Percentiles rank a stretch among this genome's conserved stretches.
These are phyloP conservation scores for Coelopa pilipes DNA, from an alignment of 2,888 invertebrate species.

Conservation along the genomic window DNA sequence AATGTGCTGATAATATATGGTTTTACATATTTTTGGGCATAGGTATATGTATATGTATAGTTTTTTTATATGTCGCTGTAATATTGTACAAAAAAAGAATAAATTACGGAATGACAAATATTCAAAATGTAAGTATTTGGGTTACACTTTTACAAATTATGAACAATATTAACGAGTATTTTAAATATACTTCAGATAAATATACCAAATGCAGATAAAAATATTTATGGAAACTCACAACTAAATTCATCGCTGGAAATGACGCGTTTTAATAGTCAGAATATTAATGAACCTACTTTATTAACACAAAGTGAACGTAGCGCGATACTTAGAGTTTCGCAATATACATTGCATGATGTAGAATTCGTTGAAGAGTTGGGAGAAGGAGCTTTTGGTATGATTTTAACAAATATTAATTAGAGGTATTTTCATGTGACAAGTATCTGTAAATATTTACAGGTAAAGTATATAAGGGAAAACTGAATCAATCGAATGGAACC, in stretches of 20 bases:
- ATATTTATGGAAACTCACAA: slow-evolving; percentile 83
- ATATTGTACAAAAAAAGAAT: slow-evolving; percentile 63
- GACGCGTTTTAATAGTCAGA: slow-evolving; percentile 74
- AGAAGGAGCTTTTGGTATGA: slow-evolving; percentile 90
- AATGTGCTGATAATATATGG: slow-evolving; percentile 88
- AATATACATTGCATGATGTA: slow-evolving; percentile 86
- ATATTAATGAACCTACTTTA: slow-evolving; percentile 66
- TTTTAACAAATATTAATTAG: not conserved
- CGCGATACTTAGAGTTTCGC: slow-evolving; percentile 75
- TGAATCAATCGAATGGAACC: slow-evolving; percentile 75
- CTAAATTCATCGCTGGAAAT: slow-evolving; percentile 84
- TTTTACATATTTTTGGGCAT: slow-evolving; percentile 80
- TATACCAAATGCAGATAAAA: slow-evolving; percentile 79
- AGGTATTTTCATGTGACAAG: not conserved
- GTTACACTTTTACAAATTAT: not conserved
- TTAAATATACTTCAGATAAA: slow-evolving; percentile 68
- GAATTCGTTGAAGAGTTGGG: slow-evolving; percentile 91
- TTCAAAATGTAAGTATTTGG: slow-evolving; percentile 2
- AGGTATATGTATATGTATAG: slow-evolving; percentile 68
- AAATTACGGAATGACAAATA: slow-evolving; percentile 71
- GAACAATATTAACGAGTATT: not conserved
- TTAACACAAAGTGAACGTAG: slow-evolving; percentile 63
- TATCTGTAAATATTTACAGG: slow-evolving; percentile 47
- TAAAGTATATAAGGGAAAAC: slow-evolving; percentile 95
- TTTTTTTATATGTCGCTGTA: slow-evolving; percentile 53